Evolutionary conservation across 2,113 vertebrate genomes (phyloP), one percentile per base, ranked within the genome.

Genomic region (Leucopternis melanops): DNA sequence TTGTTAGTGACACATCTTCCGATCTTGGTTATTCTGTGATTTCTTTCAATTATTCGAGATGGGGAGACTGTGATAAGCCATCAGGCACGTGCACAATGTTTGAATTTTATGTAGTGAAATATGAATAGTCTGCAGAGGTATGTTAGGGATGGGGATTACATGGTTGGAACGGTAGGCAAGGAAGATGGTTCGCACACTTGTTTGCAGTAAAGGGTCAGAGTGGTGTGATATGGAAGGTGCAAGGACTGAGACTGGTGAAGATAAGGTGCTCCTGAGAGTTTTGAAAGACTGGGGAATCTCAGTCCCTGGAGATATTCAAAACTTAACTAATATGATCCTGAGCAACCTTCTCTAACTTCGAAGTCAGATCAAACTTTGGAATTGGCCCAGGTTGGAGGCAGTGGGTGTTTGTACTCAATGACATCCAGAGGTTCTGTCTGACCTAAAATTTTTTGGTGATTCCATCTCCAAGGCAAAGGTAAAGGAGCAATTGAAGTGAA

Each of bases 121-220:
- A 49, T 0, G 0, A 78, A 54, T n/a, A 58, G 16, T 78, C 61
- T 71, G 38, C 22, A 45, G n/a, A 59, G 10, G 3, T 26, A 13
- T 29, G 5, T 47, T 42, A 54, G 54, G 12, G 7, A 8, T 62
- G 21, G 31, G 14, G 12, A 61, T 66, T 32, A 18, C 25, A 4
- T 50, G 38, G 20, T 32, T 54, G 59, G 65, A 83, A 58, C 19
- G 25, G 14, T 27, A 42, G 40, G 23, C 42, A 71, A 92, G 20
- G 4, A 69, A 92, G 62, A 62, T 10, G 8, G 8, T 66, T 78
- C 6, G 9, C 16, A 16, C 3, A 1, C 15, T 77, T 81, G 11
- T 66, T 90, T 87, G 58, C n/a, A 65, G 66, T n/a, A 65, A n/a
- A 66, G 27, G 9, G 16, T 40, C 45, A 27, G 25, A 79, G n/a